phyloP scores from a whole-genome alignment of 2,888 invertebrate species.

The Morpho deidamia region DNA sequence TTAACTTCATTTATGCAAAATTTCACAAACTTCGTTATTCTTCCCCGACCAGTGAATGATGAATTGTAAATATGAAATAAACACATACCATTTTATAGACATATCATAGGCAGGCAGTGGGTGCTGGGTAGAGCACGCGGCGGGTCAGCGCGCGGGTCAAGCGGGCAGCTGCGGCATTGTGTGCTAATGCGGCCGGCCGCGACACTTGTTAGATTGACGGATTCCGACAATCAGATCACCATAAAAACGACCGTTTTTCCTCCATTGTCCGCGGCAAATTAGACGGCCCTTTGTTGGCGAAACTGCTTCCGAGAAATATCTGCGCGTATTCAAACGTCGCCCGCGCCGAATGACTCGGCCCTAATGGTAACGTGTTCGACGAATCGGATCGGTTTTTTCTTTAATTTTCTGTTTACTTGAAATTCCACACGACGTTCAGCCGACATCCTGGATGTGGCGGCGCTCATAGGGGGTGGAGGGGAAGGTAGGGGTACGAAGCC shows the following conservation, averaged over 20 bases:
- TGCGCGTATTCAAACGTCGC: slow-evolving; percentile 1
- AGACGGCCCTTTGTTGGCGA: slow-evolving; percentile 20
- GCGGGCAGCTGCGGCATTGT: slow-evolving; percentile 29
- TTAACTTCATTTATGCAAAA: too few species aligned
- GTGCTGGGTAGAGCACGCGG: background rate
- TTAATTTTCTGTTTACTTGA: too few species aligned
- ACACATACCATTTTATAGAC: too few species aligned
- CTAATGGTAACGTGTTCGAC: slow-evolving; percentile 4
- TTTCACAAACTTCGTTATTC: too few species aligned
- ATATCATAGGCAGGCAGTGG: background rate
- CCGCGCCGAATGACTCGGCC: background rate
- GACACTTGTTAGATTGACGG: slow-evolving; percentile 23
- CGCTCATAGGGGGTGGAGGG: too few species aligned
- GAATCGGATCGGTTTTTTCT: background rate
- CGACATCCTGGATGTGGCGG: too few species aligned
- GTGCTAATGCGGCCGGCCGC: slow-evolving; percentile 27
- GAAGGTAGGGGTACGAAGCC: too few species aligned
- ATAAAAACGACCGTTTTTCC: slow-evolving; percentile 18
- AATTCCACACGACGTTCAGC: too few species aligned
- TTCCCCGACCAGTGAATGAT: too few species aligned
- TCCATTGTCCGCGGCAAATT: slow-evolving; percentile 22
- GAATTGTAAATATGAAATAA: too few species aligned
- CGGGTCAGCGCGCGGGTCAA: slow-evolving; percentile 16
- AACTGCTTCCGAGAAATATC: slow-evolving; percentile 15
- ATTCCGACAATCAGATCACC: slow-evolving; percentile 13